phyloP scores from a whole-genome alignment of 2,888 invertebrate species.

The Rhimphoctona megacephalus region DNA sequence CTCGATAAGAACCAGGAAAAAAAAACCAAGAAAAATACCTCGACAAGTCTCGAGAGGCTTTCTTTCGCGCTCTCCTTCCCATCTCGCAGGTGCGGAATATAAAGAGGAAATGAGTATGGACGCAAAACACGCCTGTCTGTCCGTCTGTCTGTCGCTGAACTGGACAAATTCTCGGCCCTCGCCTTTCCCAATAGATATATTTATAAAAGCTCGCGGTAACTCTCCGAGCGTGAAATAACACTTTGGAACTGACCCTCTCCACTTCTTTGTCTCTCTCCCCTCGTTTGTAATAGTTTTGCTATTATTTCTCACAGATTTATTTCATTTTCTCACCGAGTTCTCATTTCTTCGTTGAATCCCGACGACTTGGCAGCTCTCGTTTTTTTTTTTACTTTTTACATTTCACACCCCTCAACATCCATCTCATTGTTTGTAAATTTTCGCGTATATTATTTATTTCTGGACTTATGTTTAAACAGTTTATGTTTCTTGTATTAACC shows the following conservation, averaged over 20 bases:
- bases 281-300: not conserved
- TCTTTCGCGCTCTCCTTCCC: not conserved
- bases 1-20: constrained; percentile 8
- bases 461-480: not conserved
- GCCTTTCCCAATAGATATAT: constrained; percentile 1
- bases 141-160: not conserved
- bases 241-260: constrained; percentile 44
- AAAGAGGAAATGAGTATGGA: constrained; percentile 15
- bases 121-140: not conserved
- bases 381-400: not conserved
- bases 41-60: not conserved
- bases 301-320: not conserved
- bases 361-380: not conserved
- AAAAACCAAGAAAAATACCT: constrained; percentile 22
- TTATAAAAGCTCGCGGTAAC: constrained; percentile 45
- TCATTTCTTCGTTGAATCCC: not conserved
- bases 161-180: constrained; percentile 24
- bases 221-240: constrained; percentile 73
- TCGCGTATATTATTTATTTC: not conserved
- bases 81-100: constrained; percentile 38
- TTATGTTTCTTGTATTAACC: not conserved
- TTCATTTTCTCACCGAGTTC: not conserved
- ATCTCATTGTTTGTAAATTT: not conserved
- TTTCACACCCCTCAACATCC: not conserved
- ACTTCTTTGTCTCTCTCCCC: not conserved